Conservation (phyloP, 2,113 vertebrate species). For the Archilochus colubris region DNA sequence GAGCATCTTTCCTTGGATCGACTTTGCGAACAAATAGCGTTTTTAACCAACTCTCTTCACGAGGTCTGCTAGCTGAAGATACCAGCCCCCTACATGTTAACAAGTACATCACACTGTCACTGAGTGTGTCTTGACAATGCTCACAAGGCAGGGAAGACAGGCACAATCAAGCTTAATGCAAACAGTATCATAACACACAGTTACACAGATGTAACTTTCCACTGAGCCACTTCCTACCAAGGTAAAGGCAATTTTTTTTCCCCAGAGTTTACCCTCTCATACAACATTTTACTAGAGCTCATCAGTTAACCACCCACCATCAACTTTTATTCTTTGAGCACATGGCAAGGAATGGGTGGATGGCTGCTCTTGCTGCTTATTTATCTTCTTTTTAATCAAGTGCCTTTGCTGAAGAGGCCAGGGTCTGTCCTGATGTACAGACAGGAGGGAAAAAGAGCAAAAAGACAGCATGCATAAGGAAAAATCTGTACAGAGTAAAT, state of each 20-base stretch:
- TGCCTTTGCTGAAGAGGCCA: not conserved
- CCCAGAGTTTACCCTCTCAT: not conserved
- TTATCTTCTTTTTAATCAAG: not conserved
- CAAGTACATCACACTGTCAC: not conserved
- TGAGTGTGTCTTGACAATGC: not conserved
- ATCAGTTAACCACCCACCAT: not conserved
- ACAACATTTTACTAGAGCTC: not conserved
- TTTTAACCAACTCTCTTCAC: slow-evolving; percentile 95
- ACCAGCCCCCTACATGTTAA: slow-evolving; percentile 76
- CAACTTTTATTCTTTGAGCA: not conserved
- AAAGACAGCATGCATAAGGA: not conserved
- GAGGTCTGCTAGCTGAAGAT: slow-evolving; percentile 68
- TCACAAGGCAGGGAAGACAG: not conserved
- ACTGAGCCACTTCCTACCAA: not conserved
- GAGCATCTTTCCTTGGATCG: slow-evolving; percentile 95
- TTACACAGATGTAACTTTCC: not conserved
- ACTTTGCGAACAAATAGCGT: slow-evolving; percentile 97
- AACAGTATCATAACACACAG: not conserved
- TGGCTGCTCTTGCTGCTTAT: not conserved
- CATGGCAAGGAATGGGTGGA: not conserved
- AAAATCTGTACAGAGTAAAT: not conserved
- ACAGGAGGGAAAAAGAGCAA: slow-evolving; percentile 6
- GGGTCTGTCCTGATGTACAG: not conserved
- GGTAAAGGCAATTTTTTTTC: not conserved
- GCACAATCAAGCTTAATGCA: not conserved